These are phyloP conservation scores for Pseudopleuronectes americanus DNA, from an alignment of 2,797 vertebrate genomes.

Conservation along the genomic window DNA sequence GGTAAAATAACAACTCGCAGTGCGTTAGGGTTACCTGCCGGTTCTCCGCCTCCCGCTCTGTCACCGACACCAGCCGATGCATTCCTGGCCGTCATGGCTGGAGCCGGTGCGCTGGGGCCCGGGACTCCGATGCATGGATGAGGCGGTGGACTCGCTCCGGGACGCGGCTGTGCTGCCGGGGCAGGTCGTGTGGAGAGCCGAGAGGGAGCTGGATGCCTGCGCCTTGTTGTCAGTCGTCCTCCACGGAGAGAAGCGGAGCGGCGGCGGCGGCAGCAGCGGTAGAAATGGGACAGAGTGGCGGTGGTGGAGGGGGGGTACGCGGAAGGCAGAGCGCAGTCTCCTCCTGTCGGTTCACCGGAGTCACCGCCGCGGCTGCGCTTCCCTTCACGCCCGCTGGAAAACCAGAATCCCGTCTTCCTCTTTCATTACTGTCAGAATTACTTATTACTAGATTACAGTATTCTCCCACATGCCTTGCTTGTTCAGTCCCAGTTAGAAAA, in stretches of 20 bases:
- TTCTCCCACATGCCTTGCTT: no score
- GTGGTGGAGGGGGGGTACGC: slow-evolving; percentile 47
- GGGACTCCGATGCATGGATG: slow-evolving; percentile 80
- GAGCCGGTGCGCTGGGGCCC: slow-evolving; percentile 81
- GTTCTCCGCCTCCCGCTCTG: slow-evolving; percentile 76
- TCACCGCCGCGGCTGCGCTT: slow-evolving; percentile 7
- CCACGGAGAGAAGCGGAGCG: slow-evolving; percentile 24
- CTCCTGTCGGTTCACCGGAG: slow-evolving; percentile 59
- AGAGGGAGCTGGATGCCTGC: background rate
- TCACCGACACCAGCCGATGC: slow-evolving; percentile 82
- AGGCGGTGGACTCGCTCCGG: slow-evolving; percentile 50
- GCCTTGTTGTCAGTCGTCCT: slow-evolving; percentile 7
- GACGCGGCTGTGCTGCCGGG: slow-evolving; percentile 24
- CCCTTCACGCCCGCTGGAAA: background rate
- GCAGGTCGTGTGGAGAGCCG: background rate
- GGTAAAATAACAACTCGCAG: no score
- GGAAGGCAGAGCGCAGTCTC: slow-evolving; percentile 69
- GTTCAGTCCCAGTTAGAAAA: no score
- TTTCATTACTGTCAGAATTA: no score
- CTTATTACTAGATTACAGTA: no score
- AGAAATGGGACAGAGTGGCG: slow-evolving; percentile 33
- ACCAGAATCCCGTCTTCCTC: background rate
- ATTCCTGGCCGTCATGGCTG: slow-evolving; percentile 85
- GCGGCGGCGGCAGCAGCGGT: slow-evolving; percentile 1
- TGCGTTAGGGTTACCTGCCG: slow-evolving; percentile 73